A percentile compares a stretch with the other conserved stretches of the same genome.
Conservation (phyloP, 2,888 invertebrate genomes). For the Nasonia oneida region DNA sequence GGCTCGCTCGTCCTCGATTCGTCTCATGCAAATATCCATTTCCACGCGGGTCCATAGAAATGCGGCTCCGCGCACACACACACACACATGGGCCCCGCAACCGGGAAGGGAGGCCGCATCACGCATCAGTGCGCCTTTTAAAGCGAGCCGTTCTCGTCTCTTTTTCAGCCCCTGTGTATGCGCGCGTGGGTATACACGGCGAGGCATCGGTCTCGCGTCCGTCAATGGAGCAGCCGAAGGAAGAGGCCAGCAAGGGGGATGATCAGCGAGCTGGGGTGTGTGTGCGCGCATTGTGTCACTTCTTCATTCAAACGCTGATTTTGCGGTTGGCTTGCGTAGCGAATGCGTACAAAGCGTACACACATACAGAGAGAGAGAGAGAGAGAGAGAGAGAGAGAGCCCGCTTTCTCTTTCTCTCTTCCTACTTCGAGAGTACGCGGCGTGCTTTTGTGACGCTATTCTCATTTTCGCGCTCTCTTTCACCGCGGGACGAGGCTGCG, state of each 20-base stretch:
- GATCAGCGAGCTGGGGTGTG: conserved; percentile 31
- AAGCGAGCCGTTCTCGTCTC: conserved; percentile 67
- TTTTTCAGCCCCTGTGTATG: conserved; percentile 18
- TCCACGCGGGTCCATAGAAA: conserved; percentile 42
- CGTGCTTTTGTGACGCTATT: neutral
- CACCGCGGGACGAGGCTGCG: too few relatives aligned
- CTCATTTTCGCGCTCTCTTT: neutral
- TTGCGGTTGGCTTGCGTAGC: conserved; percentile 79
- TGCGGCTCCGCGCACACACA: neutral
- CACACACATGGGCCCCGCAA: conserved; percentile 34
- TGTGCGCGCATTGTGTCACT: conserved; percentile 74
- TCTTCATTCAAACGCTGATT: conserved; percentile 78
- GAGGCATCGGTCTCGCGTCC: conserved; percentile 16
- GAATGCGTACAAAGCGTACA: conserved; percentile 66
- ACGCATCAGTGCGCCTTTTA: conserved; percentile 77
- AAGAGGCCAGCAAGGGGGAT: conserved; percentile 63
- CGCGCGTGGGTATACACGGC: neutral
- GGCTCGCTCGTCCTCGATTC: conserved; percentile 31
- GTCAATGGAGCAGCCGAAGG: conserved; percentile 56
- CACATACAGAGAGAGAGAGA: too few relatives aligned
- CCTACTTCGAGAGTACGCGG: neutral
- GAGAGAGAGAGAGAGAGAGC: neutral
- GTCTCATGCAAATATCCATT: conserved; percentile 53
- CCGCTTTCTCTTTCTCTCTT: conserved; percentile 14
- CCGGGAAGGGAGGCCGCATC: conserved; percentile 47